Percentiles rank a stretch among this genome's conserved stretches.
Evolutionary conservation across 2,888 invertebrate species (phyloP).

Genomic region (Tenthredo mesomela): DNA sequence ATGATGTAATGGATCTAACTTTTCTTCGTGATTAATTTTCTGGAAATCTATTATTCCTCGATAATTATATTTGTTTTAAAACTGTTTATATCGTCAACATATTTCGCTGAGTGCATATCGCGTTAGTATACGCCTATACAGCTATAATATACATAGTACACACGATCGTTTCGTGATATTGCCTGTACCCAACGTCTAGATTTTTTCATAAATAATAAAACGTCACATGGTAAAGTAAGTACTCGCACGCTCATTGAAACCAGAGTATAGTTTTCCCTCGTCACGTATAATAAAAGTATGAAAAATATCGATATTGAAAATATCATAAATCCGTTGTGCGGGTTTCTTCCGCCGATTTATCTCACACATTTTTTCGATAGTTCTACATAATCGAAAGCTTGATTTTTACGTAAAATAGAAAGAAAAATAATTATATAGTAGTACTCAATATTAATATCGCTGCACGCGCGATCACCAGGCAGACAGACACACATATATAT

Average conservation of each 20-base stretch:
- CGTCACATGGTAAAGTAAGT: not conserved
- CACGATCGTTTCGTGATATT: not conserved
- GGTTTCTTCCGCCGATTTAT: too few species aligned
- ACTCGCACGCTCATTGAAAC: not conserved
- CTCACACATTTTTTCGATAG: too few species aligned
- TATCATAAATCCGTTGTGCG: too few species aligned
- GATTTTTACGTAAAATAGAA: too few species aligned
- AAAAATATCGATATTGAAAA: too few species aligned
- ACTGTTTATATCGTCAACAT: not conserved
- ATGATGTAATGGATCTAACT: not conserved
- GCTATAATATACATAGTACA: not conserved
- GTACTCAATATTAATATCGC: too few species aligned
- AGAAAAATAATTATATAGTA: too few species aligned
- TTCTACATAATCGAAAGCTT: too few species aligned
- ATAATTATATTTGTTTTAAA: not conserved
- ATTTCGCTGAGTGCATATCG: not conserved
- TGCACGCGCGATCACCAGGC: too few species aligned
- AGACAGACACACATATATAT: not conserved
- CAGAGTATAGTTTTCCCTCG: not conserved
- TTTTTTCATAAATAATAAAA: not conserved
- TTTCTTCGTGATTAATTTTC: not conserved
- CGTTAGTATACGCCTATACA: not conserved
- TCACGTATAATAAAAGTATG: too few species aligned
- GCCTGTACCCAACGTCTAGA: not conserved
- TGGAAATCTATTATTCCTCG: not conserved